A percentile compares a stretch with the other conserved stretches of the same genome.
These are phyloP conservation scores for Hoplostethus atlanticus DNA, from an alignment of 2,797 vertebrate species.

Conservation along the genomic window DNA sequence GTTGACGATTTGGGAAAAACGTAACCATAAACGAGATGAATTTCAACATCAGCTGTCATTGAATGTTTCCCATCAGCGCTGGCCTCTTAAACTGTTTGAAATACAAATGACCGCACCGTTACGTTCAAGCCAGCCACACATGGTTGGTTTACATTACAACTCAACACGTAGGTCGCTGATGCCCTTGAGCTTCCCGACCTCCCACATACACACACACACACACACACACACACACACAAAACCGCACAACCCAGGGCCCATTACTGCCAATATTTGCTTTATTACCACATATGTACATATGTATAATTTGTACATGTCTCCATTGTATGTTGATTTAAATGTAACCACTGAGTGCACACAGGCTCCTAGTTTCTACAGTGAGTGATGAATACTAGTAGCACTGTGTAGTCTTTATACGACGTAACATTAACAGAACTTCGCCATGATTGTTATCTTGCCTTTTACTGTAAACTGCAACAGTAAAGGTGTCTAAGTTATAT, in stretches of 20 bases:
- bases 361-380: not conserved
- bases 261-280: too few relatives aligned
- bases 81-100: conserved; percentile 65
- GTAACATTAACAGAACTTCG: conserved; percentile 14
- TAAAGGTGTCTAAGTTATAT: not conserved
- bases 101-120: conserved; percentile 73
- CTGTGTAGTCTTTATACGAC: not conserved
- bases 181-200: conserved; percentile 45
- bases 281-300: not conserved
- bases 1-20: too few relatives aligned
- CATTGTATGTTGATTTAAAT: conserved; percentile 55
- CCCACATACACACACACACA: conserved; percentile 62
- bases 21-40: conserved; percentile 29
- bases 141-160: conserved; percentile 76
- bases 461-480: conserved; percentile 5
- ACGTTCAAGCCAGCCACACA: conserved; percentile 69
- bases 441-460: conserved; percentile 21
- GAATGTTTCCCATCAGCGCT: conserved; percentile 43
- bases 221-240: conserved; percentile 9
- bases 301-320: conserved; percentile 58
- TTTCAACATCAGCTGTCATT: conserved; percentile 56
- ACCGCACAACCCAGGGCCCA: too few relatives aligned
- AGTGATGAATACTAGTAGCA: conserved; percentile 29
- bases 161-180: conserved; percentile 72
- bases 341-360: conserved; percentile 26